Percentiles rank a stretch among this genome's conserved stretches.
Evolutionary conservation across 2,797 vertebrate species (phyloP).

Genomic region (Sorex maritimensis): DNA sequence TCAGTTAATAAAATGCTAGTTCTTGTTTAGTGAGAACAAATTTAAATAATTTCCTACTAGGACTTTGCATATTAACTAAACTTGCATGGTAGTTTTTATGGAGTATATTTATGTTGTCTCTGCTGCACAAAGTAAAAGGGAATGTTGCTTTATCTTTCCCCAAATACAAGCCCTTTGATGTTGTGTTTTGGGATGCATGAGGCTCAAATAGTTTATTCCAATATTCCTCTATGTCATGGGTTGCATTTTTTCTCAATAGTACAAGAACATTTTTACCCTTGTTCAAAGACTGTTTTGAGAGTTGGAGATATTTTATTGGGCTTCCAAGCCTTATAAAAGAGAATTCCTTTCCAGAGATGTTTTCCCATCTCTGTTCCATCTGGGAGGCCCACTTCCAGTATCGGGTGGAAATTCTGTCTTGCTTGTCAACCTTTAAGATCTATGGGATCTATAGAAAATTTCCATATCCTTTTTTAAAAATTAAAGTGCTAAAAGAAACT

Average conservation of each 20-base stretch:
- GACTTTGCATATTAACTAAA: background rate
- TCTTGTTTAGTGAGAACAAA: background rate
- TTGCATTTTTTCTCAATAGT: background rate
- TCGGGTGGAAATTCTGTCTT: constrained; percentile 76
- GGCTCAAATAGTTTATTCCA: background rate
- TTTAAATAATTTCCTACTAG: background rate
- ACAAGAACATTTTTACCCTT: constrained; percentile 74
- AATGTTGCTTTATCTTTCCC: background rate
- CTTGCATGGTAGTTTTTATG: background rate
- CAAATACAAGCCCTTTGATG: constrained; percentile 12
- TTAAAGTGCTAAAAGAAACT: constrained; percentile 77
- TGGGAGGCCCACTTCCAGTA: constrained; percentile 83
- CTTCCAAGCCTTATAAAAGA: constrained; percentile 86
- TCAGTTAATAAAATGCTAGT: background rate
- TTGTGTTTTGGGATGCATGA: background rate
- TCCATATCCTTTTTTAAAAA: constrained; percentile 62
- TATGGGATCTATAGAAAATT: constrained; percentile 62
- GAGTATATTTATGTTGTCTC: background rate
- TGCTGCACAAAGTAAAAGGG: background rate
- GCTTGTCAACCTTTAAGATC: constrained; percentile 64
- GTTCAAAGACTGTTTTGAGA: constrained; percentile 78
- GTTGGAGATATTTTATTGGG: constrained; percentile 83
- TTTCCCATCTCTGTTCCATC: constrained; percentile 81
- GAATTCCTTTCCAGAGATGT: constrained; percentile 25
- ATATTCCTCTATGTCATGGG: background rate